Percentiles rank a stretch among this genome's conserved stretches.
phyloP scores from a whole-genome alignment of 2,113 vertebrate genomes.

The Numida meleagris region DNA sequence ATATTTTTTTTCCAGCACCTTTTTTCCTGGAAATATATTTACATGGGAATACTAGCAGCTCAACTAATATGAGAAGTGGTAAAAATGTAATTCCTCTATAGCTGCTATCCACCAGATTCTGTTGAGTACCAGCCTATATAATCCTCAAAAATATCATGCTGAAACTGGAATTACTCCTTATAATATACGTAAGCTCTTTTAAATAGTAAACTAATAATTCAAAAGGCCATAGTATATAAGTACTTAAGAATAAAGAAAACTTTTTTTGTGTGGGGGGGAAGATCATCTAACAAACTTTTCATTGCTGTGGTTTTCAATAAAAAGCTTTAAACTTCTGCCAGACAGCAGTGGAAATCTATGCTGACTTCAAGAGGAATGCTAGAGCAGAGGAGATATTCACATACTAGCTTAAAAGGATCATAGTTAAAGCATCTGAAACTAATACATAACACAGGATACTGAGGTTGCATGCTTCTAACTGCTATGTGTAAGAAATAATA shows the following conservation, averaged over 20 bases:
- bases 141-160: not conserved
- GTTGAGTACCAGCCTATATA: not conserved
- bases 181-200: not conserved
- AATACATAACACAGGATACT: not conserved
- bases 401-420: not conserved
- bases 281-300: not conserved
- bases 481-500: slow-evolving; percentile 24
- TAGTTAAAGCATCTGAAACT: not conserved
- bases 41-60: not conserved
- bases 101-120: not conserved
- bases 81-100: not conserved
- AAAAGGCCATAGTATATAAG: not conserved
- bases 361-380: not conserved
- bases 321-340: not conserved
- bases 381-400: not conserved
- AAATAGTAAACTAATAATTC: not conserved
- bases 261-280: not conserved
- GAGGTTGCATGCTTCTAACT: not conserved
- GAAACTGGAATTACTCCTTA: not conserved
- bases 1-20: not conserved
- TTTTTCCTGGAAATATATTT: not conserved
- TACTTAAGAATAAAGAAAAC: not conserved
- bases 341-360: not conserved
- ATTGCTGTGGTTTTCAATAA: not conserved
- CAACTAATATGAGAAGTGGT: not conserved